Evolutionary conservation across 2,888 invertebrate genomes (phyloP).

Genomic region (Agrypnus murinus): DNA sequence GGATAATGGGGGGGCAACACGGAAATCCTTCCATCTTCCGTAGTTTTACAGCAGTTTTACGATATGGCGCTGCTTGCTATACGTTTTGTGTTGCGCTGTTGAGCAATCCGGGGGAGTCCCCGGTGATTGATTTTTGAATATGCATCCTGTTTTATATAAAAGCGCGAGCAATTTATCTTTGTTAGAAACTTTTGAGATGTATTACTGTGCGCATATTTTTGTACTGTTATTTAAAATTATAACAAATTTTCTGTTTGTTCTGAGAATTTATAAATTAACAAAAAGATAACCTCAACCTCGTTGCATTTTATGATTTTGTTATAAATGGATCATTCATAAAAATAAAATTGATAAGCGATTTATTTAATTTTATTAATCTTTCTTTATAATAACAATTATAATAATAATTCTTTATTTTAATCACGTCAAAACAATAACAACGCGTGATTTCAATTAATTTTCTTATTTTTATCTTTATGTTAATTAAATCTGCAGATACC

Average conservation of each 20-base stretch:
- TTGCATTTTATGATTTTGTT: no score
- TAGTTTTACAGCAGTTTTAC: conserved; percentile 40
- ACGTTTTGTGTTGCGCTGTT: conserved; percentile 32
- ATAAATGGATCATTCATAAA: no score
- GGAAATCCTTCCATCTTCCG: conserved; percentile 44
- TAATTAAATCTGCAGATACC: no score
- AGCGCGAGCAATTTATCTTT: conserved; percentile 3
- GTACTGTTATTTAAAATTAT: no score
- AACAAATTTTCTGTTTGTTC: no score
- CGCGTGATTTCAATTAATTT: conserved; percentile 13
- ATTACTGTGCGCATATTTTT: no score
- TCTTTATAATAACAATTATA: no score
- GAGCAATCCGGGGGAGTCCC: conserved; percentile 3
- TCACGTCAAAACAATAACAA: not conserved
- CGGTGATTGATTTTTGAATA: conserved; percentile 42
- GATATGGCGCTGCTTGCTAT: conserved; percentile 22
- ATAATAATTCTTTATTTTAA: not conserved
- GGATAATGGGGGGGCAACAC: conserved; percentile 41
- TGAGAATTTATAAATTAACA: no score
- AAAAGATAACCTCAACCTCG: no score
- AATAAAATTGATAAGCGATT: no score
- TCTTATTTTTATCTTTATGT: no score
- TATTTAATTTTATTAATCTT: no score
- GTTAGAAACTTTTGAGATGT: not conserved
- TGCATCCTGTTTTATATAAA: conserved; percentile 22